A percentile compares a stretch with the other conserved stretches of the same genome.
Conservation (phyloP, 2,113 vertebrate species). For the Dipodomys spectabilis region DNA sequence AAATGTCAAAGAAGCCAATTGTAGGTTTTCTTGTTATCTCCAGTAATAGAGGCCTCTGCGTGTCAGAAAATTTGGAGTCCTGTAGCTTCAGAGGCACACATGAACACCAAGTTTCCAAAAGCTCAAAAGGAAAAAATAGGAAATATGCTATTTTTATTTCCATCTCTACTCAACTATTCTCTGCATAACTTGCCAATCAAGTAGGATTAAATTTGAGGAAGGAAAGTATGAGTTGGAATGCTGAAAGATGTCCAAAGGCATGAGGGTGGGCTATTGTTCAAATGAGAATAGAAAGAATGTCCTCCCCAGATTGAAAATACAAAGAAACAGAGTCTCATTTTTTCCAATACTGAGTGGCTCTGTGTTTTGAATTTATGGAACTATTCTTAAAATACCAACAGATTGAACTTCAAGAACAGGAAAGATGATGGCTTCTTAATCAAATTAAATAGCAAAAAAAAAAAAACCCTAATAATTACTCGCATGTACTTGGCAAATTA, state of each 20-base stretch:
- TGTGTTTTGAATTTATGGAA: background rate
- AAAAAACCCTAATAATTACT: slow-evolving; percentile 83
- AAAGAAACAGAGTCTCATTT: background rate
- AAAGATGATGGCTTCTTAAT: slow-evolving; percentile 74
- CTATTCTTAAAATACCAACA: slow-evolving; percentile 45
- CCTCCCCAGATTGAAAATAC: background rate
- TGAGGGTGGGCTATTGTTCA: background rate
- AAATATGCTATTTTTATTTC: background rate
- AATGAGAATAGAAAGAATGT: background rate
- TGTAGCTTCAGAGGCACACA: background rate
- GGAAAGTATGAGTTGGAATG: background rate
- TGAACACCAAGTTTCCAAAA: background rate
- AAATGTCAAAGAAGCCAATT: background rate
- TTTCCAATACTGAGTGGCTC: background rate
- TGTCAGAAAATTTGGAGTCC: background rate
- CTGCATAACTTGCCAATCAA: background rate
- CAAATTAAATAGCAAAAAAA: slow-evolving; percentile 84
- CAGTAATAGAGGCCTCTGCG: background rate
- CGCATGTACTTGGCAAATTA: slow-evolving; percentile 82
- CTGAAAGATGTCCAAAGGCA: background rate
- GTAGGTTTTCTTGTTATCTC: background rate
- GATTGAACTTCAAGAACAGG: slow-evolving; percentile 61
- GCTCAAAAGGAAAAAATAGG: background rate
- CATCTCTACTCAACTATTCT: background rate
- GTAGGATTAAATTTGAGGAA: background rate